phyloP scores from a whole-genome alignment of 2,888 invertebrate genomes.

The Spialia ferax region DNA sequence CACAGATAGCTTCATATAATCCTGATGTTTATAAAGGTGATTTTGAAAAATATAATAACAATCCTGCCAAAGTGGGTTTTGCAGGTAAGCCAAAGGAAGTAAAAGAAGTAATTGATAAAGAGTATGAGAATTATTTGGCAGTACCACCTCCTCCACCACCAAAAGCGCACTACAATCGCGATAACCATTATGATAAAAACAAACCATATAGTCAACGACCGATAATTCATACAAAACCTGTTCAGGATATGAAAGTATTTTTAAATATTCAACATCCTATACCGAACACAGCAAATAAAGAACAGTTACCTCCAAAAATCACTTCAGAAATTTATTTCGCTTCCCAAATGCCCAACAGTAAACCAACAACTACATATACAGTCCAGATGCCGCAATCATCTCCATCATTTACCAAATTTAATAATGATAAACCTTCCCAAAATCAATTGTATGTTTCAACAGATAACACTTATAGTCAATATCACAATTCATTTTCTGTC shows the following conservation, averaged over 20 bases:
- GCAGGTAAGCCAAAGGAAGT: constrained; percentile 62
- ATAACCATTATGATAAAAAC: constrained; percentile 64
- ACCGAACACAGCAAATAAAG: constrained; percentile 57
- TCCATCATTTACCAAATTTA: not conserved
- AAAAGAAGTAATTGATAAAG: constrained; percentile 76
- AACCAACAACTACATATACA: constrained; percentile 74
- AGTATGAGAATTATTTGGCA: constrained; percentile 80
- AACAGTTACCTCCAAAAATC: constrained; percentile 74
- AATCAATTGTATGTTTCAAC: not conserved
- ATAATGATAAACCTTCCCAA: constrained; percentile 41
- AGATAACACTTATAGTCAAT: constrained; percentile 21
- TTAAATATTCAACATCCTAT: constrained; percentile 79
- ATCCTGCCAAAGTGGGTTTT: constrained; percentile 47
- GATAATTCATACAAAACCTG: constrained; percentile 73
- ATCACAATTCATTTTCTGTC: constrained; percentile 54
- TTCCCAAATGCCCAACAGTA: constrained; percentile 70
- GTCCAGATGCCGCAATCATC: constrained; percentile 69
- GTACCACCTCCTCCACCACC: constrained; percentile 81
- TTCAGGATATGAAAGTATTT: constrained; percentile 80
- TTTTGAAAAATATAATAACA: constrained; percentile 64
- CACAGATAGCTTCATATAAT: constrained; percentile 76
- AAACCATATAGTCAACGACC: constrained; percentile 73
- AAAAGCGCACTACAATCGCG: constrained; percentile 67
- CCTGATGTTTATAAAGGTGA: constrained; percentile 73
- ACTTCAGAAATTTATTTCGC: constrained; percentile 84